Base-by-base conservation (phyloP, 2,888 invertebrate genomes). In the Spatulosminthurus flaviceps region DNA sequence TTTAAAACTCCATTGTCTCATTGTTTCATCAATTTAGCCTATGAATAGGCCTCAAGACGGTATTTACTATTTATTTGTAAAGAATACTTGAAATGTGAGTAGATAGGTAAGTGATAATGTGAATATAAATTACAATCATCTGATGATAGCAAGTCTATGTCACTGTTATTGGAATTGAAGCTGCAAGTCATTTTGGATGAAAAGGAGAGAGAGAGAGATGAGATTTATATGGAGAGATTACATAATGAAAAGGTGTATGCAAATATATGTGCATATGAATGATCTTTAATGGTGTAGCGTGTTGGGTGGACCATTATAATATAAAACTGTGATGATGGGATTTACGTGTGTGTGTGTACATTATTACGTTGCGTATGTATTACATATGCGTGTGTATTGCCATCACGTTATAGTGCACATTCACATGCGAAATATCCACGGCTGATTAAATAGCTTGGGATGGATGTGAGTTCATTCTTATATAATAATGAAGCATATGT, bases 161-260 rank as follows among this genome's bases (percentile, higher is more conserved):
- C 70, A 70, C 70, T 70, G n/a, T n/a, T n/a, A 22, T 22, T n/a
- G 34, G 22, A 51, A 70, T 28, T 28, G 51, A 77, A 77, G 66
- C 16, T 67, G 77, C 77, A 66, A 66, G 77, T 77, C 77, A 77
- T 77, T 77, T 66, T 24, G 76, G 41, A 66, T 64, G 22, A 69
- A 69, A 69, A 21, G 26, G n/a, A 22, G 34, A 76, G 75, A 29
- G 21, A 64, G 11, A 64, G 22, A 19, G 26, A 64, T 4, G 67
- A 26, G 28, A 67, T 26, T 7, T 7, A 67, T 1, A 28, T 11
- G 24, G 11, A 28, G 67, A 28, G 67, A 67, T n/a, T 21, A 13
- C 21, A 22, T 64, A 26, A 1, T 1, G 1, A 22, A 24, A 4
- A 28, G 28, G 22, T 24, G 26, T 21, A 60, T 21, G 16, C 16